A percentile compares a stretch with the other conserved stretches of the same genome.
Conservation (phyloP, 2,113 vertebrate genomes). For the Dasyurus viverrinus region DNA sequence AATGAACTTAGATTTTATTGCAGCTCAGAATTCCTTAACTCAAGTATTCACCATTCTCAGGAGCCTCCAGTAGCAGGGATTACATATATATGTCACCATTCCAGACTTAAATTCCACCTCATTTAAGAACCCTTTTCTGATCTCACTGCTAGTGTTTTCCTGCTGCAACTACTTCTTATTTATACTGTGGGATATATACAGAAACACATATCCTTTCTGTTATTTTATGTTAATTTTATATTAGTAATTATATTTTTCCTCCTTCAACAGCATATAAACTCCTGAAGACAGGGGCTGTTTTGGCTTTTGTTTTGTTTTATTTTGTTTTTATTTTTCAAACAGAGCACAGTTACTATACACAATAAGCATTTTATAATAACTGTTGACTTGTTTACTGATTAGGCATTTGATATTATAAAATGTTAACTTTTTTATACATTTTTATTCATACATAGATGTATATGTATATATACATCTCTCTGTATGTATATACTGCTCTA, state of each 20-base stretch:
- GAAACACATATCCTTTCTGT: background rate
- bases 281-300: background rate
- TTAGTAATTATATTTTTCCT: background rate
- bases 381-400: background rate
- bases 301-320: slow-evolving; percentile 31
- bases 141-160: background rate
- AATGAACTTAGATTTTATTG: background rate
- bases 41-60: background rate
- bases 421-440: no score
- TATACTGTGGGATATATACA: background rate
- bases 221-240: no score
- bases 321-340: background rate
- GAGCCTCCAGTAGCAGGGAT: background rate
- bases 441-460: background rate
- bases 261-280: background rate
- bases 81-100: background rate
- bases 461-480: no score
- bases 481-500: background rate
- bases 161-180: background rate
- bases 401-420: background rate
- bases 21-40: background rate
- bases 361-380: background rate
- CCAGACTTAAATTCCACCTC: background rate
- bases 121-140: background rate
- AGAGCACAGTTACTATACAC: background rate